phyloP scores from a whole-genome alignment of 2,888 invertebrate species.

The Trachelus stipa region DNA sequence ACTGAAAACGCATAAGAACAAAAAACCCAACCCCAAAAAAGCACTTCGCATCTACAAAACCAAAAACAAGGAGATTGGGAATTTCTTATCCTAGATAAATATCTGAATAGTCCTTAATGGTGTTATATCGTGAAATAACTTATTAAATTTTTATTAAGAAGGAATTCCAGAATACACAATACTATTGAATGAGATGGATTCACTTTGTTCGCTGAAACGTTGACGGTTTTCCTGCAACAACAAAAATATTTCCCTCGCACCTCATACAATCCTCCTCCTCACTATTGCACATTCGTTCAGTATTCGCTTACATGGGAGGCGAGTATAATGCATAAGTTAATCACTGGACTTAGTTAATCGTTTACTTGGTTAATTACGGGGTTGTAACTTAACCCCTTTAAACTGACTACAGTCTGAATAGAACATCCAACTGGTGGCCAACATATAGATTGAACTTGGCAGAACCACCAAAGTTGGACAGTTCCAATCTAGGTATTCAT shows the following conservation, averaged over 20 bases:
- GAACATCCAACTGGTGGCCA: neutral
- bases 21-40: neutral
- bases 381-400: neutral
- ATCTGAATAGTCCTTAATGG: neutral
- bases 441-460: neutral
- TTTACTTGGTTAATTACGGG: neutral
- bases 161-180: slow-evolving; percentile 54
- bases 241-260: slow-evolving; percentile 51
- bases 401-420: neutral
- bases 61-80: neutral
- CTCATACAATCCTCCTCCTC: slow-evolving; percentile 24
- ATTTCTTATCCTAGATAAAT: neutral
- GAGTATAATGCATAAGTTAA: neutral
- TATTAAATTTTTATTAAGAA: slow-evolving; percentile 58
- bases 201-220: slow-evolving; percentile 34
- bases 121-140: slow-evolving; percentile 14
- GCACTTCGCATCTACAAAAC: neutral
- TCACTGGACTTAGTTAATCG: neutral
- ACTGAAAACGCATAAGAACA: neutral
- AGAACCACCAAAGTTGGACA: neutral
- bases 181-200: slow-evolving; percentile 46
- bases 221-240: slow-evolving; percentile 48
- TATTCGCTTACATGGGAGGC: neutral
- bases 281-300: neutral
- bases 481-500: neutral